Evolutionary conservation across 2,113 vertebrate genomes (phyloP).

Genomic region (Lophius piscatorius): DNA sequence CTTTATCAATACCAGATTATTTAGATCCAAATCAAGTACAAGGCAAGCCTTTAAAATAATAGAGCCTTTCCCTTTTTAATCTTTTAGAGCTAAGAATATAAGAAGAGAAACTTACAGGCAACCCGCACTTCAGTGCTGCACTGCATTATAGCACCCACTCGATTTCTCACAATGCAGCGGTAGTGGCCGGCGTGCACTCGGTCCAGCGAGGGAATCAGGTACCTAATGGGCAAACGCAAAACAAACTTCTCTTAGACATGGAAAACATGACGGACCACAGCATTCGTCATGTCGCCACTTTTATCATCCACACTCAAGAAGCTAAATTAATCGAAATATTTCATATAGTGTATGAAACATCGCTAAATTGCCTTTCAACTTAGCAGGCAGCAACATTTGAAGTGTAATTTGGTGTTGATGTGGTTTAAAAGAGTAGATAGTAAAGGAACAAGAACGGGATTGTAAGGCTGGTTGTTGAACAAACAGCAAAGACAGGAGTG

Average conservation of each 20-base stretch:
- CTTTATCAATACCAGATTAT: slow-evolving; percentile 21
- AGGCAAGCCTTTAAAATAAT: slow-evolving; percentile 42
- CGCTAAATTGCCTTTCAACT: slow-evolving; percentile 37
- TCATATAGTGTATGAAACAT: slow-evolving; percentile 29
- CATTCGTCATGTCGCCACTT: slow-evolving; percentile 51
- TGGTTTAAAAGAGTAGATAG: background rate
- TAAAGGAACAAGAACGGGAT: slow-evolving; percentile 3
- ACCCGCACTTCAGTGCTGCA: slow-evolving; percentile 95
- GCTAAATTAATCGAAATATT: slow-evolving; percentile 50
- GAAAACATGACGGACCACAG: slow-evolving; percentile 42
- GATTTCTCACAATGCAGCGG: slow-evolving; percentile 96
- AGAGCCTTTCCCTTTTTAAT: slow-evolving; percentile 9
- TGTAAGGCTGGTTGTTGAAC: background rate
- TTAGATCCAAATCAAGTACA: slow-evolving; percentile 32
- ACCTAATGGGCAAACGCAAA: slow-evolving; percentile 78
- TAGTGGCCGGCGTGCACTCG: slow-evolving; percentile 93
- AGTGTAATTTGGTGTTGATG: slow-evolving; percentile 18
- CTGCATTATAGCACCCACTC: slow-evolving; percentile 96
- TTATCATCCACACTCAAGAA: slow-evolving; percentile 36
- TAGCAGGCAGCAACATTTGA: slow-evolving; percentile 2
- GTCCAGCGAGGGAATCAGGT: slow-evolving; percentile 94
- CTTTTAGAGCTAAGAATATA: slow-evolving; percentile 2
- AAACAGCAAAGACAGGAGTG: background rate
- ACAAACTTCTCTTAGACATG: slow-evolving; percentile 56
- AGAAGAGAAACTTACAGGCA: slow-evolving; percentile 89